phyloP scores from a whole-genome alignment of 2,113 vertebrate genomes.

The Hucho hucho region DNA sequence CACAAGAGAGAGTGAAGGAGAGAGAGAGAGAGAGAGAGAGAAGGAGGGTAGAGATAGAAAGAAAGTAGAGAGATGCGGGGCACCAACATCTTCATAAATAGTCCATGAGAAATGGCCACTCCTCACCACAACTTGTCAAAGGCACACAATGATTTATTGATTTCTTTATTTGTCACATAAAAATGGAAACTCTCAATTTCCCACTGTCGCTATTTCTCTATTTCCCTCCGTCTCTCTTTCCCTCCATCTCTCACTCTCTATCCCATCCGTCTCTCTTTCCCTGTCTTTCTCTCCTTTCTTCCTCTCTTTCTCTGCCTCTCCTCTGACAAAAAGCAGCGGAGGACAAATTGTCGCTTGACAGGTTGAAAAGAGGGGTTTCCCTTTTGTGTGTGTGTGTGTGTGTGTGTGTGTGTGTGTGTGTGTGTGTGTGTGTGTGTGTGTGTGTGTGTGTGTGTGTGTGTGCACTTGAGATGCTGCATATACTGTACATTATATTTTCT shows the following conservation, averaged over 20 bases:
- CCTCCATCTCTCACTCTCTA: neutral
- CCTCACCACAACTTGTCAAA: slow-evolving; percentile 62
- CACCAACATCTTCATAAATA: slow-evolving; percentile 75
- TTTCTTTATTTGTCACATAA: slow-evolving; percentile 77
- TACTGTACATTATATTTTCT: too few relatives aligned
- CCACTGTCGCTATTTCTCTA: neutral
- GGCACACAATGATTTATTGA: slow-evolving; percentile 76
- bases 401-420: too few relatives aligned
- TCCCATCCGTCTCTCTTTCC: too few relatives aligned
- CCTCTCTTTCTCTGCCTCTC: slow-evolving; percentile 7
- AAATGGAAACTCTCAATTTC: slow-evolving; percentile 10
- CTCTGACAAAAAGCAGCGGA: slow-evolving; percentile 10
- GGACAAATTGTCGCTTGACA: slow-evolving; percentile 44
- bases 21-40: too few relatives aligned
- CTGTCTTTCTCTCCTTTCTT: neutral
- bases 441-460: neutral
- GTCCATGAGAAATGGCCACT: slow-evolving; percentile 69
- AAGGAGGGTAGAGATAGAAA: neutral
- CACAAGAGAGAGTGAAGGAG: neutral
- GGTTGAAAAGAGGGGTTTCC: slow-evolving; percentile 27
- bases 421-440: too few relatives aligned
- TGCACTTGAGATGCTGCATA: too few relatives aligned
- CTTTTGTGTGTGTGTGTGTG: neutral
- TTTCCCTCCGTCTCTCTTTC: neutral
- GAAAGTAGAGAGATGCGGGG: slow-evolving; percentile 19